Evolutionary conservation across 2,113 vertebrate species (phyloP).

Genomic region (Callithrix jacchus): DNA sequence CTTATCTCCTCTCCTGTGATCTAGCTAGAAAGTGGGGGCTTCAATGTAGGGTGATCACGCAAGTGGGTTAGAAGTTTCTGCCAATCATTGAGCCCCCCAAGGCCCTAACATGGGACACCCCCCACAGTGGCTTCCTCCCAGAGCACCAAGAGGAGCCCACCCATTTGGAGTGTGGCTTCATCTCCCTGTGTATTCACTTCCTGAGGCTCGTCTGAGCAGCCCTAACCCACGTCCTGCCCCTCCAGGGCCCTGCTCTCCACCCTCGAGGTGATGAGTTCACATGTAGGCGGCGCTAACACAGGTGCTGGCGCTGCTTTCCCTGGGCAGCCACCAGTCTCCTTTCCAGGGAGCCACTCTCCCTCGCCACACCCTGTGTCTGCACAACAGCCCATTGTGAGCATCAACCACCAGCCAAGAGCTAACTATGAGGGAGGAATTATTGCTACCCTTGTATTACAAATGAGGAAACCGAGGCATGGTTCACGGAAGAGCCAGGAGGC

Average conservation of each 20-base stretch:
- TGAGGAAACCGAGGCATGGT: no score
- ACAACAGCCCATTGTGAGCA: not conserved
- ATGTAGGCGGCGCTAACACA: not conserved
- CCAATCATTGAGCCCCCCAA: not conserved
- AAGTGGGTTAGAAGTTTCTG: not conserved
- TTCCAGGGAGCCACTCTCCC: not conserved
- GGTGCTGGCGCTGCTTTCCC: no score
- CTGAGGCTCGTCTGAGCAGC: not conserved
- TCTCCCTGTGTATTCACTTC: fast-evolving
- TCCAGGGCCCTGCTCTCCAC: not conserved
- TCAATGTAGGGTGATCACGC: not conserved
- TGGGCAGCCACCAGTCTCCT: not conserved
- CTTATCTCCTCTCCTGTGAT: not conserved
- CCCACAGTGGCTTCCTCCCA: not conserved
- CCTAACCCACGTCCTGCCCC: not conserved
- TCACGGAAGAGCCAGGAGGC: not conserved
- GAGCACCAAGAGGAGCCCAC: not conserved
- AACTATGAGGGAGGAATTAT: not conserved
- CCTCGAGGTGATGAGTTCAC: not conserved
- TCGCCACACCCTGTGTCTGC: not conserved
- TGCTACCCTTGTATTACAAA: not conserved
- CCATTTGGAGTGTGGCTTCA: not conserved
- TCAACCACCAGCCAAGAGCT: not conserved
- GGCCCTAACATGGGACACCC: not conserved
- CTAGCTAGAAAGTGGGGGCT: not conserved